Evolutionary conservation across 37 sponge, comb jelly and placozoan species (phyloP).

Genomic region (Spongilla lacustris): DNA sequence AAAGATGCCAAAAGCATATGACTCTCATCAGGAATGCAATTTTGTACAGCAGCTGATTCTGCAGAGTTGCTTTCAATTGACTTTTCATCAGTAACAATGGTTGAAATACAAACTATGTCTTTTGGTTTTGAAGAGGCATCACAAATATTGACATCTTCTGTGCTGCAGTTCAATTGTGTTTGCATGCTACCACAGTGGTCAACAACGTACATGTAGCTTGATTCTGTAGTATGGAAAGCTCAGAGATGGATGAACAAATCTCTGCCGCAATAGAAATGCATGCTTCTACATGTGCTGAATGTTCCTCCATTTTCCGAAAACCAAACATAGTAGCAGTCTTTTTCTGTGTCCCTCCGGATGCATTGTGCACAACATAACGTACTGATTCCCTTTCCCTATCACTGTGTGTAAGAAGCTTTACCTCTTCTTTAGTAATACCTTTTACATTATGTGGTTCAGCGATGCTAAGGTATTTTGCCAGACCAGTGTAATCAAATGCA

Average conservation of each 20-base stretch:
- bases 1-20: no score
- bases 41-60: not conserved
- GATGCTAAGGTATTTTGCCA: constrained; percentile 5
- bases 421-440: constrained; percentile 9
- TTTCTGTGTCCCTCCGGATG: constrained; percentile 2
- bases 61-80: no score
- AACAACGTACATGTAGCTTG: constrained; percentile 30
- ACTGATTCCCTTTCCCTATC: constrained; percentile 25
- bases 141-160: not conserved
- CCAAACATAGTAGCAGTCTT: constrained; percentile 23
- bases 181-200: not conserved
- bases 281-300: constrained; percentile 21
- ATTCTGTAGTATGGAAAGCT: constrained; percentile 18
- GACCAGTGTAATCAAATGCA: constrained; percentile 18
- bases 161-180: not conserved
- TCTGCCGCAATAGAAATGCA: not conserved
- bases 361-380: constrained; percentile 19
- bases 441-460: not conserved
- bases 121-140: not conserved
- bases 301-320: constrained; percentile 30
- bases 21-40: not conserved
- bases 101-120: not conserved
- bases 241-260: constrained; percentile 24
- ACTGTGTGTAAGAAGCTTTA: not conserved
- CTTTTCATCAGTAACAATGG: not conserved